Conservation (phyloP, 2,797 vertebrate species). For the Antrozous pallidus region DNA sequence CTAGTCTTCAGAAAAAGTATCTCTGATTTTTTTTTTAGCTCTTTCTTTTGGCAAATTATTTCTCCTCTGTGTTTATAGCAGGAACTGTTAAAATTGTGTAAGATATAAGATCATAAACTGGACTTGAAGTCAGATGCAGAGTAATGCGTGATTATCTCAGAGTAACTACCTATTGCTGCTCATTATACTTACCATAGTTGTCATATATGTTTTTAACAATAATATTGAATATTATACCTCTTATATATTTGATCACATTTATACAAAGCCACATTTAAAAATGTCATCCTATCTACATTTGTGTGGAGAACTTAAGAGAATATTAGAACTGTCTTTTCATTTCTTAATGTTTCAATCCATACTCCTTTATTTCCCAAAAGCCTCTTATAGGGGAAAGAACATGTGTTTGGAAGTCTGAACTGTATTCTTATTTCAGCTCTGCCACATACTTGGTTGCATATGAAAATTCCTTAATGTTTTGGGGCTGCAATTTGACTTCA, state of each 20-base stretch:
- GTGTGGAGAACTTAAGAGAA: conserved; percentile 16
- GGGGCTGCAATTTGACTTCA: neutral
- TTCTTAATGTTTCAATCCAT: conserved; percentile 18
- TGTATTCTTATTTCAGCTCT: conserved; percentile 24
- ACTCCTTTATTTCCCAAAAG: conserved; percentile 22
- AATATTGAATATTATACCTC: neutral
- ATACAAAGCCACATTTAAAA: neutral
- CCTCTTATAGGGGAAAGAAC: neutral
- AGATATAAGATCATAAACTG: neutral
- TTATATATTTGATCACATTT: neutral
- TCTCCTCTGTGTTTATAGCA: neutral
- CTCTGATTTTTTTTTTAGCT: neutral
- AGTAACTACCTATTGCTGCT: neutral
- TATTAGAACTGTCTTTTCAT: neutral
- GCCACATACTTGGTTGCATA: neutral
- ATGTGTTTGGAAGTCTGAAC: neutral
- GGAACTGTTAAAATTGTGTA: neutral
- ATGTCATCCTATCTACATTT: neutral
- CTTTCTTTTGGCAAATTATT: neutral
- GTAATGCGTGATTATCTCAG: neutral
- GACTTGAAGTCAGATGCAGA: neutral
- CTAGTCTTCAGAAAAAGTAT: conserved; percentile 45
- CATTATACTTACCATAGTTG: neutral
- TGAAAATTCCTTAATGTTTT: neutral
- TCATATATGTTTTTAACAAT: neutral